These are phyloP conservation scores for Eugnorisma glareosa DNA, from an alignment of 2,888 invertebrate genomes.

Conservation along the genomic window DNA sequence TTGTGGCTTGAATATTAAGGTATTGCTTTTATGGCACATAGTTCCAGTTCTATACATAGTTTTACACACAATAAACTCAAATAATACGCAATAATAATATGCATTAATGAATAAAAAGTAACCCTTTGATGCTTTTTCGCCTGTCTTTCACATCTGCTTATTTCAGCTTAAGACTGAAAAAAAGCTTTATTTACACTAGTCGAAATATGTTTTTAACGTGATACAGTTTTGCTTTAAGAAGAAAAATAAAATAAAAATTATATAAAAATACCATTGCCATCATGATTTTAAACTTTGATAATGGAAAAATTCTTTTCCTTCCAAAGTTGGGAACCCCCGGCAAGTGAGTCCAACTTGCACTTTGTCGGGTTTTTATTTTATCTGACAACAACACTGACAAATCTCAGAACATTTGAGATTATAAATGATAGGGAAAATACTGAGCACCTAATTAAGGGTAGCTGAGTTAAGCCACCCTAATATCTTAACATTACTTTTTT, in stretches of 20 bases:
- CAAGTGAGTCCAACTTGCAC: not conserved
- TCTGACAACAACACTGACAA: slow-evolving; percentile 55
- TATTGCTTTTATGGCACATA: not conserved
- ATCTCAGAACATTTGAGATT: slow-evolving; percentile 67
- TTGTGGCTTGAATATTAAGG: rapidly evolving
- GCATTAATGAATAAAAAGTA: not conserved
- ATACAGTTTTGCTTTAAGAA: not conserved
- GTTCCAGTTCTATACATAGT: not conserved
- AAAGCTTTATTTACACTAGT: not conserved
- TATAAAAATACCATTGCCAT: not conserved
- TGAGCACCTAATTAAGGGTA: slow-evolving; percentile 73
- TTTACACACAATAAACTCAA: not conserved
- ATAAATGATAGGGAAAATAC: slow-evolving; percentile 70
- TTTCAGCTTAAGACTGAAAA: not conserved
- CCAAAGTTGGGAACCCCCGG: not conserved
- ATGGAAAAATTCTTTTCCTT: not conserved
- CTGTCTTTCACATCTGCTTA: not conserved
- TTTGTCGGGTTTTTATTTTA: slow-evolving; percentile 45
- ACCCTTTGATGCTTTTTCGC: not conserved
- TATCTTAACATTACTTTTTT: slow-evolving; percentile 69
- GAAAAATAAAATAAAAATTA: not conserved
- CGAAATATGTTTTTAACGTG: not conserved
- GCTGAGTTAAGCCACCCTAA: slow-evolving; percentile 67
- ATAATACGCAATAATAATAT: no score
- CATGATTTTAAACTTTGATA: not conserved